Evolutionary conservation across 1,140 invertebrate genomes (phyloP).

Genomic region (Mesaphorura yosii): DNA sequence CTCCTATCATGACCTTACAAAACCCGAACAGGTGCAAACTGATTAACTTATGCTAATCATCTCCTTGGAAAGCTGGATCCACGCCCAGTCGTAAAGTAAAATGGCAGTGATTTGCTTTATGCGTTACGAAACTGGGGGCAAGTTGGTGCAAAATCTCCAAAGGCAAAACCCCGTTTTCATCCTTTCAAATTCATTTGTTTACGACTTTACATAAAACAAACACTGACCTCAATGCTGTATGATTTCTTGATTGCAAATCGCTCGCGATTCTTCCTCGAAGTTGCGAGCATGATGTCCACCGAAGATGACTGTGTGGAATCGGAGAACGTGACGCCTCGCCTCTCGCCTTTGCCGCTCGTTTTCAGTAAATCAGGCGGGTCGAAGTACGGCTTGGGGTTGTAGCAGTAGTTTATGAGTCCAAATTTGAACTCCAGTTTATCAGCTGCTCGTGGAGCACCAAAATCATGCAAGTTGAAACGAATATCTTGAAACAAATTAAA

Average conservation of each 20-base stretch:
- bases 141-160: too few relatives aligned
- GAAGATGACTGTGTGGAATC: neutral
- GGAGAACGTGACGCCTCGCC: neutral
- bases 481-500: too few relatives aligned
- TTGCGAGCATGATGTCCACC: constrained; percentile 17
- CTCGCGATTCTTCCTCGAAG: constrained; percentile 61
- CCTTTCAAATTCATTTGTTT: neutral
- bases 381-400: constrained; percentile 23
- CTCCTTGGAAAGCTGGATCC: too few relatives aligned
- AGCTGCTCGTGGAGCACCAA: too few relatives aligned
- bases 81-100: too few relatives aligned
- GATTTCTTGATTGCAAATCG: constrained; percentile 92
- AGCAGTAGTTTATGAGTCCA: constrained; percentile 30
- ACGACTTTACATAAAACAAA: too few relatives aligned
- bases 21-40: too few relatives aligned
- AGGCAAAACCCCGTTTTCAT: neutral
- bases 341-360: neutral
- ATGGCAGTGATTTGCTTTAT: too few relatives aligned
- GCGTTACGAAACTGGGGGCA: too few relatives aligned
- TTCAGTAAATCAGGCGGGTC: constrained; percentile 9
- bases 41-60: too few relatives aligned
- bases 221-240: constrained; percentile 89
- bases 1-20: too few relatives aligned
- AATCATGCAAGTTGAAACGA: too few relatives aligned
- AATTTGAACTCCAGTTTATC: constrained; percentile 31